Percentiles rank a stretch among this genome's conserved stretches.
Conservation (phyloP, 1,140 invertebrate genomes). For the Calliopsis andreniformis region DNA sequence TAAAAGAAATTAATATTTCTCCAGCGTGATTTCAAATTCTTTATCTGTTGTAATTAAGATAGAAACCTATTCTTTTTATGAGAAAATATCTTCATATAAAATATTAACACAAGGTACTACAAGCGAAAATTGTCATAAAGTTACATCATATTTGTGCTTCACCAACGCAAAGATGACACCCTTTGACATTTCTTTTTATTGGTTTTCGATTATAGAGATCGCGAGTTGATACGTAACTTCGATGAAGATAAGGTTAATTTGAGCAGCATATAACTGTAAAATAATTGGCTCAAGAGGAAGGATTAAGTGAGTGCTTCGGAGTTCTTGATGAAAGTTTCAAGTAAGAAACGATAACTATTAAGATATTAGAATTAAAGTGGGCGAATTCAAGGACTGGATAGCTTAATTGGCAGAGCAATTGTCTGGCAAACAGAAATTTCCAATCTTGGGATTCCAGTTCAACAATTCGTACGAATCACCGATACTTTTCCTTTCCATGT, state of each 20-base stretch:
- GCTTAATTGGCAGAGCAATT: constrained; percentile 16
- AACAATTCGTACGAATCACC: constrained; percentile 5
- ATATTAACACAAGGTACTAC: too few relatives aligned
- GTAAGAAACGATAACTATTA: not conserved
- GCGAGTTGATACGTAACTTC: too few relatives aligned
- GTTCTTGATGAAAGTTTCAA: not conserved
- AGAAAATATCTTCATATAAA: too few relatives aligned
- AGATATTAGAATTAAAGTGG: not conserved
- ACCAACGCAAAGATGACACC: too few relatives aligned
- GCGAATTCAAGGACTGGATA: not conserved
- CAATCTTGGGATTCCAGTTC: not conserved
- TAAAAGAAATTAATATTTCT: too few relatives aligned
- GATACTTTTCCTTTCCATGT: not conserved
- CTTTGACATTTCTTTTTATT: too few relatives aligned
- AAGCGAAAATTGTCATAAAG: too few relatives aligned
- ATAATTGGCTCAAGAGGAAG: not conserved
- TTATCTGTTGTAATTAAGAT: too few relatives aligned
- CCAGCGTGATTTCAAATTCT: too few relatives aligned
- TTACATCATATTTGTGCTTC: too few relatives aligned
- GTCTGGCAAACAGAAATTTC: constrained; percentile 2
- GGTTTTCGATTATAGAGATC: too few relatives aligned
- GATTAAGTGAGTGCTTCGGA: not conserved
- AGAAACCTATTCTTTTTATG: too few relatives aligned
- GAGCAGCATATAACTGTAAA: not conserved
- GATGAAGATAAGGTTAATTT: not conserved